Conservation (phyloP, 2,888 invertebrate species). For the Chrysina gloriosa region DNA sequence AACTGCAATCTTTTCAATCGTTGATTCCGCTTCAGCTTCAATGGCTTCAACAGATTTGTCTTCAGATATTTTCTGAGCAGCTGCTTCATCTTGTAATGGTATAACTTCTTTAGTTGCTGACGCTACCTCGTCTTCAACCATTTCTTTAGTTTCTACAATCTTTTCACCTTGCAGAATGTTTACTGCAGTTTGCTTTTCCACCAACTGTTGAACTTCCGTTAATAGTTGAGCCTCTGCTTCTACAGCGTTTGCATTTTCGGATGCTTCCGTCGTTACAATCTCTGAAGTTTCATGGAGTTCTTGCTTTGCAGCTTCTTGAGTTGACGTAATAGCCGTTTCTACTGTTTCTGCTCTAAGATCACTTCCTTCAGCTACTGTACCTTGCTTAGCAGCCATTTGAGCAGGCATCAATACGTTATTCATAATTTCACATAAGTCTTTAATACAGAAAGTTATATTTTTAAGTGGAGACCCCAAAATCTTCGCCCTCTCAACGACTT, state of each 20-base stretch:
- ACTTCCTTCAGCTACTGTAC: not conserved
- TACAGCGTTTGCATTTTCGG: not conserved
- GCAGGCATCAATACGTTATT: conserved; percentile 41
- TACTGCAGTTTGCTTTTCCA: not conserved
- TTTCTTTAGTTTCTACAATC: not conserved
- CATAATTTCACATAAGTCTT: conserved; percentile 47
- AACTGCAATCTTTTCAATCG: conserved; percentile 15
- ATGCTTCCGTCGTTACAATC: not conserved
- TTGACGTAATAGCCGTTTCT: not conserved
- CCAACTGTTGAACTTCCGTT: not conserved
- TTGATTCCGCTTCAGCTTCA: not conserved
- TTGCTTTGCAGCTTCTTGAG: not conserved
- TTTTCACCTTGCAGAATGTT: conserved; percentile 1
- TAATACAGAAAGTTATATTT: conserved; percentile 45
- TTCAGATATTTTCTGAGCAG: not conserved
- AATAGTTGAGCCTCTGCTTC: not conserved
- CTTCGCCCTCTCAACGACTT: conserved; percentile 30
- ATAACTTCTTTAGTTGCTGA: not conserved
- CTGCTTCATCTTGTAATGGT: too few species aligned
- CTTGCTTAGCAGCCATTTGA: conserved; percentile 11
- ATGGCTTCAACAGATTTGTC: not conserved
- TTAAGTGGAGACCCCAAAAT: conserved; percentile 46
- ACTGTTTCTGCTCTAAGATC: not conserved
- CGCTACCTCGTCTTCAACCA: not conserved
- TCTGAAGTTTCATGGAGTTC: not conserved